Evolutionary conservation across 1,140 invertebrate genomes (phyloP), one percentile per base, ranked within the genome.

Genomic region (Coboldia fuscipes): DNA sequence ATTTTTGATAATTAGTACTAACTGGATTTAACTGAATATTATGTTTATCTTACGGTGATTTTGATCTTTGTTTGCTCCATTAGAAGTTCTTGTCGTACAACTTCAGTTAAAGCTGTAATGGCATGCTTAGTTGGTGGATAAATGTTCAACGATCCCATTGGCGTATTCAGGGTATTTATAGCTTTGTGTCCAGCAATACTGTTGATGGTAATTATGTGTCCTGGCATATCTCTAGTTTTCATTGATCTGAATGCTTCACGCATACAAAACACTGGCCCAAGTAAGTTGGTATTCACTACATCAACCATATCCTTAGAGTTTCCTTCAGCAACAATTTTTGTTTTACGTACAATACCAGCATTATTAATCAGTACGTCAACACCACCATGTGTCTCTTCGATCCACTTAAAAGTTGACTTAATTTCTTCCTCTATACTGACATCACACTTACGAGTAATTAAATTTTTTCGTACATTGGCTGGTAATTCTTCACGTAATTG

Each of bases 321-420:
- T 3, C 16, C 14, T 9, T 19, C 17, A 15, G 33, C 26, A 3
- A 38, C 2, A n/a, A 34, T 13, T 22, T 22, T 30, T 4, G 18
- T 19, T 8, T 12, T 15, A 27, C 30, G 29, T 13, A 38, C 0
- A 1, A 63, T 33, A 3, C 64, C 72, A 18, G 70, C 73, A 45
- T 72, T 73, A 45, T 76, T 76, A 21, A 78, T 55, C 13, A 72
- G 59, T 7, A 75, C 60, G 42, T 75, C 66, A 3, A 75, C 50
- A 5, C 65, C 61, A 6, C 68, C 68, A 35, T 68, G 52, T 5
- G 63, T 48, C 3, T 45, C 39, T 6, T 65, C 50, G 3, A 71
- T 61, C 51, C 59, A 63, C 27, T 62, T 51, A 45, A 77, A 79
- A 33, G 72, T 65, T 6, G 51, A 46, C 13, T 60, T 46, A 12